Conservation (phyloP, 2,888 invertebrate species). For the Phalera bucephala region DNA sequence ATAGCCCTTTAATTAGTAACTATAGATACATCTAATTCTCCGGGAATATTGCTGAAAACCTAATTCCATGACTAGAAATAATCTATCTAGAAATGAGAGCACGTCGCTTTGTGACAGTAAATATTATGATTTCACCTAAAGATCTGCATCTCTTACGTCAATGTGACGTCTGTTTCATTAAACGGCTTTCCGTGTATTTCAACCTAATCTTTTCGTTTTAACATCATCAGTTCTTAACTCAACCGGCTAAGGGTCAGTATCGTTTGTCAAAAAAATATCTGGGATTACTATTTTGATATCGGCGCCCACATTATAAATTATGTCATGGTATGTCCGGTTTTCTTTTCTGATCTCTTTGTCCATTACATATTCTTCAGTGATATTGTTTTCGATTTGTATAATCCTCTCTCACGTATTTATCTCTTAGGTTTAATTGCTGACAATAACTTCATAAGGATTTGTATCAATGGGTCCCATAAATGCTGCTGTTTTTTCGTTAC, state of each 20-base stretch:
- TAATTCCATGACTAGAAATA: constrained; percentile 57
- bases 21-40: constrained; percentile 6
- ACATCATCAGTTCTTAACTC: constrained; percentile 49
- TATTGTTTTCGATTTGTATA: constrained; percentile 60
- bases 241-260: constrained; percentile 49
- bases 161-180: constrained; percentile 80
- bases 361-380: constrained; percentile 49
- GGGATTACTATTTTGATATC: constrained; percentile 70
- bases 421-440: constrained; percentile 41
- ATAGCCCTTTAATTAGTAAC: constrained; percentile 12
- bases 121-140: constrained; percentile 76
- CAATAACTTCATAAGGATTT: constrained; percentile 54
- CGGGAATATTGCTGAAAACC: constrained; percentile 34
- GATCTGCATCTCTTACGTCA: constrained; percentile 78
- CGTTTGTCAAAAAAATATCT: constrained; percentile 39
- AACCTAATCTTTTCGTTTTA: constrained; percentile 48
- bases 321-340: constrained; percentile 75
- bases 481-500: constrained; percentile 12
- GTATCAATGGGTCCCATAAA: constrained; percentile 20
- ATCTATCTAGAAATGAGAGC: constrained; percentile 67
- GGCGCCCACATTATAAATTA: constrained; percentile 71
- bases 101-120: constrained; percentile 66
- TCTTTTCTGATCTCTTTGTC: constrained; percentile 67
- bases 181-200: constrained; percentile 49
- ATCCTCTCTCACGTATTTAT: constrained; percentile 51